Conservation (phyloP, 2,797 vertebrate genomes). For the Psittacula echo region DNA sequence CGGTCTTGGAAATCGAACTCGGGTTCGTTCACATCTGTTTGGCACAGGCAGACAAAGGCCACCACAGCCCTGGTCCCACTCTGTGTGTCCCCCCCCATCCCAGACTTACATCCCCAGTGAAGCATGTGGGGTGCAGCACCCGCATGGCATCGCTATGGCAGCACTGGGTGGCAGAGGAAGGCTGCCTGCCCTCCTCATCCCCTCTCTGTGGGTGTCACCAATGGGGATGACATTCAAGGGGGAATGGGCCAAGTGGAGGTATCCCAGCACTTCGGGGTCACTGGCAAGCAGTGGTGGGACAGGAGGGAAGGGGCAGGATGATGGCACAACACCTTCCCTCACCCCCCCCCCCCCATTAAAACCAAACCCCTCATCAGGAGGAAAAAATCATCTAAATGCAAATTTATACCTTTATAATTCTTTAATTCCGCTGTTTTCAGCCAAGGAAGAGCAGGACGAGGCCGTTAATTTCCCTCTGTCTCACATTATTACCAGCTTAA, state of each 20-base stretch:
- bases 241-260: neutral
- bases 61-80: fast-evolving
- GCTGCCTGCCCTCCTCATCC: neutral
- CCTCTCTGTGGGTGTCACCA: fast-evolving
- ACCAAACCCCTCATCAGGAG: neutral
- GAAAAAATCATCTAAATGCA: neutral
- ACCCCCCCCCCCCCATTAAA: neutral
- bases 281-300: fast-evolving
- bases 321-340: neutral
- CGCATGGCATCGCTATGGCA: fast-evolving
- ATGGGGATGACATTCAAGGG: fast-evolving
- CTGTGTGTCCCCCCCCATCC: neutral
- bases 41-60: constrained; percentile 34
- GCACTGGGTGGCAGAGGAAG: neutral
- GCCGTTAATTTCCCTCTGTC: neutral
- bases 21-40: constrained; percentile 61
- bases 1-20: constrained; percentile 77
- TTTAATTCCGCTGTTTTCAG: neutral
- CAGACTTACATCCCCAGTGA: fast-evolving
- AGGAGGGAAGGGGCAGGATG: too few species aligned
- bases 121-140: neutral
- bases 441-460: neutral
- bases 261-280: neutral
- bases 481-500: neutral
- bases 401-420: neutral